Evolutionary conservation across 2,888 invertebrate species (phyloP).

Genomic region (Ophion ellenae): DNA sequence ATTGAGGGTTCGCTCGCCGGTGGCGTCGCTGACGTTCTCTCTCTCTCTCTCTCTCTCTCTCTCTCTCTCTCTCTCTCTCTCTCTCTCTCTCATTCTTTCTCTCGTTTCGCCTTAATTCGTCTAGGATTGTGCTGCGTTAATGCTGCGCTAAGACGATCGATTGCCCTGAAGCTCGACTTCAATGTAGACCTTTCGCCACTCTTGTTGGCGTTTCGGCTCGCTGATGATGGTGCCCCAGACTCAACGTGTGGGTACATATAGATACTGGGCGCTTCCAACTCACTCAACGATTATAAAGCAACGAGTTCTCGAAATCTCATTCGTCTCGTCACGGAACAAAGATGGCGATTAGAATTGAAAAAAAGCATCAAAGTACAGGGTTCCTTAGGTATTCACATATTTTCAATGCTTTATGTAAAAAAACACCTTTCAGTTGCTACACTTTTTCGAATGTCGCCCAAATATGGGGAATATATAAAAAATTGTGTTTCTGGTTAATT

Average conservation of each 20-base stretch:
- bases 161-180: neutral
- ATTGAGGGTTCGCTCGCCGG: constrained; percentile 51
- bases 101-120: constrained; percentile 34
- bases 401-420: too few relatives aligned
- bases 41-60: neutral
- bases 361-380: too few relatives aligned
- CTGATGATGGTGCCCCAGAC: neutral
- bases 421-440: too few relatives aligned
- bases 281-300: neutral
- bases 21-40: constrained; percentile 57
- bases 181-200: neutral
- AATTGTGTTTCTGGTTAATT: neutral
- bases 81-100: neutral
- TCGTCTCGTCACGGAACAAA: too few relatives aligned
- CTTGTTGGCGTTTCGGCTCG: neutral
- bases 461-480: neutral
- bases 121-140: constrained; percentile 51
- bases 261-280: neutral
- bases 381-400: too few relatives aligned
- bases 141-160: constrained; percentile 66
- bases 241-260: neutral
- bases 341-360: too few relatives aligned
- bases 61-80: neutral
- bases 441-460: neutral
- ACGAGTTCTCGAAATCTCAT: too few relatives aligned